Evolutionary conservation across 2,888 invertebrate genomes (phyloP).

Genomic region (Polydesmus complanatus): DNA sequence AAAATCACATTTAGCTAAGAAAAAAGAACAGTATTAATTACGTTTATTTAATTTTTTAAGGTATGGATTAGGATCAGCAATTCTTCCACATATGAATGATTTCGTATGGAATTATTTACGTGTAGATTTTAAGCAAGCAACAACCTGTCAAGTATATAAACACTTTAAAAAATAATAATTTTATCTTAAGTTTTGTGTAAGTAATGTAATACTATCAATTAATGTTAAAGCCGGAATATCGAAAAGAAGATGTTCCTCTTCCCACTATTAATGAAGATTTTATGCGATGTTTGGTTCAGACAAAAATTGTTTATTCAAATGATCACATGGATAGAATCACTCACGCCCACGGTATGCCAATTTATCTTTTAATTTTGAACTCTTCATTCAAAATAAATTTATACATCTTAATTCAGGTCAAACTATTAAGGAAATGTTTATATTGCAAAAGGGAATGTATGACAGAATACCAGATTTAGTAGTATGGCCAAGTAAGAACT

Average conservation of each 20-base stretch:
- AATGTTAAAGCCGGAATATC: slow-evolving; percentile 22
- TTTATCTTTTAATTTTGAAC: background rate
- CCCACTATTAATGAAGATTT: slow-evolving; percentile 37
- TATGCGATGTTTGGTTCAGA: slow-evolving; percentile 41
- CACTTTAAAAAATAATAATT: too few relatives aligned
- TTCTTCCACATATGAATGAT: slow-evolving; percentile 60
- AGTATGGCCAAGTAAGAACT: slow-evolving; percentile 65
- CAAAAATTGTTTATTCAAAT: slow-evolving; percentile 46
- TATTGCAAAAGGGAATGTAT: slow-evolving; percentile 55
- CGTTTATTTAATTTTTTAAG: too few relatives aligned
- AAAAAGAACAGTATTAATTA: too few relatives aligned
- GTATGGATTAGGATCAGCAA: slow-evolving; percentile 57
- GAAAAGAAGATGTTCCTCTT: slow-evolving; percentile 31
- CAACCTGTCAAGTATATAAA: slow-evolving; percentile 36
- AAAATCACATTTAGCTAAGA: background rate
- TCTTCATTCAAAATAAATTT: background rate
- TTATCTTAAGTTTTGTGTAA: too few relatives aligned
- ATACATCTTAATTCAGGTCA: slow-evolving; percentile 39
- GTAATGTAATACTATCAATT: too few relatives aligned
- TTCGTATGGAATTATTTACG: slow-evolving; percentile 46
- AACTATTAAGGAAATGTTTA: slow-evolving; percentile 75
- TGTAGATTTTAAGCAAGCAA: slow-evolving; percentile 41
- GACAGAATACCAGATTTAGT: slow-evolving; percentile 81
- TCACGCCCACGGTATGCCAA: slow-evolving; percentile 58
- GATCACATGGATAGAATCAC: slow-evolving; percentile 72